A percentile compares a stretch with the other conserved stretches of the same genome.
phyloP scores from a whole-genome alignment of 2,888 invertebrate species.

The Oxycera nigricornis region DNA sequence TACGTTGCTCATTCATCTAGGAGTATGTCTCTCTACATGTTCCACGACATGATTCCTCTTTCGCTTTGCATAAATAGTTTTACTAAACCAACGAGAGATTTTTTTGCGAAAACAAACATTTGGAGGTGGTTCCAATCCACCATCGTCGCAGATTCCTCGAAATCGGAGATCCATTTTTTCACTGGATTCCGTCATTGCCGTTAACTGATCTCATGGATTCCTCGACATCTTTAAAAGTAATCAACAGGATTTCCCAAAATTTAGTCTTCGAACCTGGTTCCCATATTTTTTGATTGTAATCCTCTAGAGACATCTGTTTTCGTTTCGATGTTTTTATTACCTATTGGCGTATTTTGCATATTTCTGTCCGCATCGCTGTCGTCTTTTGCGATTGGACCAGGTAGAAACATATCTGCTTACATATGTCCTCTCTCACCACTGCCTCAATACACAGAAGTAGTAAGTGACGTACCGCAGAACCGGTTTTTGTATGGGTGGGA shows the following conservation, averaged over 20 bases:
- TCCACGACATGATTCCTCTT: no score
- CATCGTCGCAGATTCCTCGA: slow-evolving; percentile 4
- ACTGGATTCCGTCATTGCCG: no score
- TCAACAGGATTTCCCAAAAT: not conserved
- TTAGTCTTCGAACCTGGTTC: not conserved
- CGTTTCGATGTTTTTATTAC: not conserved
- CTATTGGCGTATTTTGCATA: not conserved
- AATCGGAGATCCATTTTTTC: no score
- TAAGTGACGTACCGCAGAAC: no score
- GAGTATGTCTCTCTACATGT: no score
- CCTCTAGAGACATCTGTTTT: not conserved
- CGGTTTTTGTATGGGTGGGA: no score
- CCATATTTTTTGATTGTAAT: not conserved
- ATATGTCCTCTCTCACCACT: not conserved
- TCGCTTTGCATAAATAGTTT: not conserved
- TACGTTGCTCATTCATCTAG: no score
- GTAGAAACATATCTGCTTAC: not conserved
- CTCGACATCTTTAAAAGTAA: not conserved
- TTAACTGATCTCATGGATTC: not conserved
- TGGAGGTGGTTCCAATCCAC: slow-evolving; percentile 8
- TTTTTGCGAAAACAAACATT: slow-evolving; percentile 17
- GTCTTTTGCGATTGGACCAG: not conserved
- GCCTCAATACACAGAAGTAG: not conserved
- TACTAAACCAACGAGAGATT: not conserved
- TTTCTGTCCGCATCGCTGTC: not conserved